Evolutionary conservation across 2,113 vertebrate genomes (phyloP).

Genomic region (Beaufortia kweichowensis): DNA sequence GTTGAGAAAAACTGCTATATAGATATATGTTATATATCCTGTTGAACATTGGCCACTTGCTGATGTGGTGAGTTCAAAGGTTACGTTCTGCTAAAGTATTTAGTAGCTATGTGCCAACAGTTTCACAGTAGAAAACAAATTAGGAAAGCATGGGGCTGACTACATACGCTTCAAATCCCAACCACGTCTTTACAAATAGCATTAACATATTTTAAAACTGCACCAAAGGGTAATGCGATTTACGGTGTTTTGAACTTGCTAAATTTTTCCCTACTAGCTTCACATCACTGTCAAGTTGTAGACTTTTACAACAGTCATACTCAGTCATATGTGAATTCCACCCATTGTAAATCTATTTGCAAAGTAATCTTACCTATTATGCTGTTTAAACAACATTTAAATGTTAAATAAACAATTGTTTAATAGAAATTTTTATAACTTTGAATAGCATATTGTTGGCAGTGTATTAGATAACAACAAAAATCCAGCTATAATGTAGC

Average conservation of each 20-base stretch:
- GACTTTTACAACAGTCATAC: slow-evolving; percentile 10
- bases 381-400: neutral
- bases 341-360: slow-evolving; percentile 10
- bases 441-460: neutral
- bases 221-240: slow-evolving; percentile 1
- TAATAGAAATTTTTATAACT: too few relatives aligned
- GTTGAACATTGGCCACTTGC: neutral
- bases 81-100: neutral
- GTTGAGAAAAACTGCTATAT: too few relatives aligned
- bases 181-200: neutral
- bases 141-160: slow-evolving; percentile 9
- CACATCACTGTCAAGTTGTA: slow-evolving; percentile 36
- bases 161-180: neutral
- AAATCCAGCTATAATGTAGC: neutral
- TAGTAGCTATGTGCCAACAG: slow-evolving; percentile 15
- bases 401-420: too few relatives aligned
- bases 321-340: neutral
- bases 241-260: slow-evolving; percentile 31
- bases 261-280: slow-evolving; percentile 11
- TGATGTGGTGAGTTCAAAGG: slow-evolving; percentile 2
- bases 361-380: neutral
- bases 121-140: slow-evolving; percentile 21
- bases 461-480: neutral
- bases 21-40: neutral
- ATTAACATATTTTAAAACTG: neutral